phyloP scores from a whole-genome alignment of 2,113 vertebrate species.

The Epinephelus moara region DNA sequence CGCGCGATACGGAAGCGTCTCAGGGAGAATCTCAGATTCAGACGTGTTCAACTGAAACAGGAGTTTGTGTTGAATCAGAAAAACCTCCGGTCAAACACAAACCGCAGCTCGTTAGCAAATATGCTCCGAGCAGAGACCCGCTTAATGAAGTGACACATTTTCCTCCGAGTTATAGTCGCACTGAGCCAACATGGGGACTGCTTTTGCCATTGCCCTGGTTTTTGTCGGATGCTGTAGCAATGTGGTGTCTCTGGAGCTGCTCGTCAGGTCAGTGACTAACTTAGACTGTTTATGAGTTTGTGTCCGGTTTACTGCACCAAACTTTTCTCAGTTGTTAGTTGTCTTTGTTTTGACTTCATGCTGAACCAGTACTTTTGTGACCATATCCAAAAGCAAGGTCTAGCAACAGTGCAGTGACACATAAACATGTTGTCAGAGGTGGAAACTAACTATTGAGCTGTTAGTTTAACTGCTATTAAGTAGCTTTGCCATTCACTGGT shows the following conservation, averaged over 20 bases:
- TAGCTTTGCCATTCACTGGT: background rate
- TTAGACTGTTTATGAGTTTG: background rate
- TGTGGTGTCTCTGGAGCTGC: conserved; percentile 85
- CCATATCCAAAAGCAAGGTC: background rate
- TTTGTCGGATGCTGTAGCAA: conserved; percentile 85
- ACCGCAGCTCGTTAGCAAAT: background rate
- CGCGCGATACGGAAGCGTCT: background rate
- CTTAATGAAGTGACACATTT: conserved; percentile 28
- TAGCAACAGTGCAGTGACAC: background rate
- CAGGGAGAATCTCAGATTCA: background rate
- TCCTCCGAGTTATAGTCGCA: background rate
- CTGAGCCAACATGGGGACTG: conserved; percentile 70
- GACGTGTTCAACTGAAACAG: conserved; percentile 40
- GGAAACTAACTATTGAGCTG: background rate
- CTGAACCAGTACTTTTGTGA: background rate
- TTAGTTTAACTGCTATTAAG: background rate
- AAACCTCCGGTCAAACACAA: background rate
- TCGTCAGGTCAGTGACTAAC: conserved; percentile 81
- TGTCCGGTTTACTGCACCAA: background rate
- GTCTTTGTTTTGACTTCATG: background rate
- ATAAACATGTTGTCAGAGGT: background rate
- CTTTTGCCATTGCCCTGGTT: conserved; percentile 76
- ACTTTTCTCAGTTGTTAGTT: background rate
- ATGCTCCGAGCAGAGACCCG: conserved; percentile 27
- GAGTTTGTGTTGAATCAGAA: conserved; percentile 42